Percentiles rank a stretch among this genome's conserved stretches.
Conservation (phyloP, 1,140 invertebrate genomes). For the Temnothorax curvispinosus region DNA sequence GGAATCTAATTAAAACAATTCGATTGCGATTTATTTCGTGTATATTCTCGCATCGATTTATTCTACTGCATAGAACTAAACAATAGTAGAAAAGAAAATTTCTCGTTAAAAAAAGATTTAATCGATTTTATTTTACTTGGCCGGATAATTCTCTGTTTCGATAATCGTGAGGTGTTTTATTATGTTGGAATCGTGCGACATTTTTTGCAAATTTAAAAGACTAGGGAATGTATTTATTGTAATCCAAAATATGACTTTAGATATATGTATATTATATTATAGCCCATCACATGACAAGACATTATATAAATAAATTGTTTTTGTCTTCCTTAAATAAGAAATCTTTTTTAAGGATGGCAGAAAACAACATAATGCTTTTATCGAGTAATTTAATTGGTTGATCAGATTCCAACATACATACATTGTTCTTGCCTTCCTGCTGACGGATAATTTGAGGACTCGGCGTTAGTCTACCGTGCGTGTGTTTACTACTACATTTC, state of each 20-base stretch:
- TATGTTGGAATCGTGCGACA: not conserved
- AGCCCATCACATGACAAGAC: not conserved
- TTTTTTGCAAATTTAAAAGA: not conserved
- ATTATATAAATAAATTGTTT: not conserved
- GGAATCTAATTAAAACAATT: not conserved
- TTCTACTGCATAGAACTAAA: not conserved
- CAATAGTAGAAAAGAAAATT: not conserved
- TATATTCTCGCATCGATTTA: too few relatives aligned
- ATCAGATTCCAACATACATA: conserved; percentile 7
- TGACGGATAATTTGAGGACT: not conserved
- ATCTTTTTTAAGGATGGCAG: not conserved
- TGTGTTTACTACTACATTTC: conserved; percentile 27
- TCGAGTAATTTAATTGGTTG: not conserved
- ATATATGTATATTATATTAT: not conserved
- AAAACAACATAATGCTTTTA: not conserved
- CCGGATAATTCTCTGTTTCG: not conserved
- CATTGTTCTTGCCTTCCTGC: not conserved
- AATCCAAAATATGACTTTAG: not conserved
- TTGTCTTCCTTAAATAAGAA: not conserved
- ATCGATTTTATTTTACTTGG: not conserved
- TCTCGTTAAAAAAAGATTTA: not conserved
- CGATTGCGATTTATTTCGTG: not conserved
- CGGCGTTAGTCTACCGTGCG: conserved; percentile 16
- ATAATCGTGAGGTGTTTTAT: not conserved
- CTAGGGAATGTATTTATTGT: not conserved